phyloP scores from a whole-genome alignment of 2,888 invertebrate species.

The Anorthoa munda region DNA sequence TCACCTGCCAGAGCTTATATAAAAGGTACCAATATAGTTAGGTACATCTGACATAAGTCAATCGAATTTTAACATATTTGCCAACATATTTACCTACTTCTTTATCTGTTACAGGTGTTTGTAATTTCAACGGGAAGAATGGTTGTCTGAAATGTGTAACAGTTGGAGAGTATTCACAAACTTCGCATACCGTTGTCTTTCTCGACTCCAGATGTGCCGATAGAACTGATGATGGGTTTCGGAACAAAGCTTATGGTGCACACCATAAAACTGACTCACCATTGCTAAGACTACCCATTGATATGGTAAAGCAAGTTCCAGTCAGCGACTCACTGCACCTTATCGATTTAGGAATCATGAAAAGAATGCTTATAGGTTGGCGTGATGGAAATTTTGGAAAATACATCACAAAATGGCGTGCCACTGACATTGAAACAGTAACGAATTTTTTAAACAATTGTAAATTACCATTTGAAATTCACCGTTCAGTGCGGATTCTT shows the following conservation, averaged over 20 bases:
- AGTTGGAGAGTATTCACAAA: conserved; percentile 26
- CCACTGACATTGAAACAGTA: background rate
- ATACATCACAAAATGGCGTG: conserved; percentile 1
- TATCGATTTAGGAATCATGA: conserved; percentile 18
- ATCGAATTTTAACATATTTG: background rate
- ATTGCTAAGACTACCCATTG: conserved; percentile 11
- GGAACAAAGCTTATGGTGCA: conserved; percentile 10
- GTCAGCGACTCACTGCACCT: conserved; percentile 11
- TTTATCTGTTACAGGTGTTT: conserved; percentile 22
- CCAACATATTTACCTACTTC: background rate
- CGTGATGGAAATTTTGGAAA: conserved; percentile 22
- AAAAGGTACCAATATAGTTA: conserved; percentile 28
- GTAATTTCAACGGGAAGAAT: conserved; percentile 32
- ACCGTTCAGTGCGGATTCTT: no score
- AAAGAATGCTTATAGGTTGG: conserved; percentile 10
- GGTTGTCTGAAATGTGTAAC: conserved; percentile 36
- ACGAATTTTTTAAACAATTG: conserved; percentile 1
- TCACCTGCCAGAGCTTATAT: conserved; percentile 34
- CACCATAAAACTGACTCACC: conserved; percentile 25
- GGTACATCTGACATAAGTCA: background rate
- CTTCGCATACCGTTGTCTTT: conserved; percentile 22
- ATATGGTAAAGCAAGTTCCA: conserved; percentile 2
- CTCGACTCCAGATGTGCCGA: conserved; percentile 7
- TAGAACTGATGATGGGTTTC: conserved; percentile 16
- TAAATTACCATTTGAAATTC: background rate